Conservation (phyloP, 2,113 vertebrate genomes). For the Gambusia holbrooki region DNA sequence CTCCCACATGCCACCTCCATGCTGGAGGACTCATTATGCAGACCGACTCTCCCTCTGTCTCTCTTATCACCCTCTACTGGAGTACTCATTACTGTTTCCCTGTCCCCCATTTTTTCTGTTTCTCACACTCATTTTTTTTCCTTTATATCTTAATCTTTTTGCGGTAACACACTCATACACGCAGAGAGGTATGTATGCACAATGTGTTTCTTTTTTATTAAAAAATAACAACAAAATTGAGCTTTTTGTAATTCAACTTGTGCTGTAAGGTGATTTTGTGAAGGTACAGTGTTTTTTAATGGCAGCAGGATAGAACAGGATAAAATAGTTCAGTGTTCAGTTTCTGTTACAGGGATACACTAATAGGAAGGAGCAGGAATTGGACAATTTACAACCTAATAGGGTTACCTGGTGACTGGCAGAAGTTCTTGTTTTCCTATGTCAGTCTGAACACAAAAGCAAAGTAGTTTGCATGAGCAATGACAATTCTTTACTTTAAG, state of each 20-base stretch:
- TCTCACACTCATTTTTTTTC: constrained; percentile 25
- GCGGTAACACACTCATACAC: constrained; percentile 16
- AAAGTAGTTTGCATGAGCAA: too few relatives aligned
- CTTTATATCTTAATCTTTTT: constrained; percentile 49
- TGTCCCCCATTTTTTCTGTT: constrained; percentile 50
- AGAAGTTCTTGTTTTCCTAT: too few relatives aligned
- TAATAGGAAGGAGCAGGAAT: too few relatives aligned
- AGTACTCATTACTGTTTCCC: constrained; percentile 66
- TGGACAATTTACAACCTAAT: too few relatives aligned
- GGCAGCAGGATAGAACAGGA: too few relatives aligned
- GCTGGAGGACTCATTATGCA: constrained; percentile 70
- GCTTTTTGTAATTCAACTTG: background rate
- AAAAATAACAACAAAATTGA: constrained; percentile 10
- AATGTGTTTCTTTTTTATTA: background rate
- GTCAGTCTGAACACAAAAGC: too few relatives aligned
- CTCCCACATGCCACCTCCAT: constrained; percentile 63
- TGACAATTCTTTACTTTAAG: too few relatives aligned
- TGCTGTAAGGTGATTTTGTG: background rate
- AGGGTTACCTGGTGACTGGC: too few relatives aligned
- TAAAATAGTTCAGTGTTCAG: too few relatives aligned
- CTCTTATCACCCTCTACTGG: constrained; percentile 72
- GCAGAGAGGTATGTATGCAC: background rate
- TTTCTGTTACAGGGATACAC: too few relatives aligned
- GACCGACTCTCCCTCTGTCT: constrained; percentile 52
- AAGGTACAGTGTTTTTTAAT: background rate